These are phyloP conservation scores for Tryphoninae sp. DNA, from an alignment of 2,888 invertebrate genomes.

Conservation along the genomic window DNA sequence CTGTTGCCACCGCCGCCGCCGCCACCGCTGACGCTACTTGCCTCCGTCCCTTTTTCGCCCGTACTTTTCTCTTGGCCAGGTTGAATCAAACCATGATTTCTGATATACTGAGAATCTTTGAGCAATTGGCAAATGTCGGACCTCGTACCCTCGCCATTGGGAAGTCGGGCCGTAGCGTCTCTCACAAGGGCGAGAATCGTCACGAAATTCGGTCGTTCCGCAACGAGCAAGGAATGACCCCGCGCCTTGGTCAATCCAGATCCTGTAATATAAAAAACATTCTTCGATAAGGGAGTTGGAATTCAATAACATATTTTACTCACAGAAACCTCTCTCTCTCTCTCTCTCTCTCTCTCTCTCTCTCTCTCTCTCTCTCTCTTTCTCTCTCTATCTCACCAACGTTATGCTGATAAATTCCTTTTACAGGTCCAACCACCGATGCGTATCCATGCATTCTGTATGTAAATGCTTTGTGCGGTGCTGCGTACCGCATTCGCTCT, in stretches of 20 bases:
- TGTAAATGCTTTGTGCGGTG: conserved; percentile 95
- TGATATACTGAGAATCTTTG: conserved; percentile 88
- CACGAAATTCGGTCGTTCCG: conserved; percentile 94
- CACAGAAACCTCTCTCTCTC: conserved; percentile 37
- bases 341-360: too few species aligned
- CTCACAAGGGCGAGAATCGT: conserved; percentile 95
- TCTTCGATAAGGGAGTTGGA: too few species aligned
- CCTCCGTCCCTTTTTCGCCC: conserved; percentile 66
- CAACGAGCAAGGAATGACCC: conserved; percentile 91
- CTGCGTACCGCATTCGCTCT: conserved; percentile 92
- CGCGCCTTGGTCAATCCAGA: conserved; percentile 85
- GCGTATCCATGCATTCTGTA: conserved; percentile 94
- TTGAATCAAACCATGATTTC: conserved; percentile 66
- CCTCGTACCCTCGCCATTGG: conserved; percentile 96
- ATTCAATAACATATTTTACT: too few species aligned
- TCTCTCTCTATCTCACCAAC: conserved; percentile 77
- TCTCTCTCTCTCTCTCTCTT: too few species aligned
- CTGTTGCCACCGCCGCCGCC: neutral
- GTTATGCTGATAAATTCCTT: conserved; percentile 88
- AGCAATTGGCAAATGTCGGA: conserved; percentile 95
- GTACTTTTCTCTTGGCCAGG: conserved; percentile 76
- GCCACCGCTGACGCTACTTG: conserved; percentile 55
- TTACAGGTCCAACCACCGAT: conserved; percentile 91
- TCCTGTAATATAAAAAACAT: conserved; percentile 35
- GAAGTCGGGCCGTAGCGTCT: conserved; percentile 95